phyloP scores from a whole-genome alignment of 2,888 invertebrate species.

The Cybosia mesomella region DNA sequence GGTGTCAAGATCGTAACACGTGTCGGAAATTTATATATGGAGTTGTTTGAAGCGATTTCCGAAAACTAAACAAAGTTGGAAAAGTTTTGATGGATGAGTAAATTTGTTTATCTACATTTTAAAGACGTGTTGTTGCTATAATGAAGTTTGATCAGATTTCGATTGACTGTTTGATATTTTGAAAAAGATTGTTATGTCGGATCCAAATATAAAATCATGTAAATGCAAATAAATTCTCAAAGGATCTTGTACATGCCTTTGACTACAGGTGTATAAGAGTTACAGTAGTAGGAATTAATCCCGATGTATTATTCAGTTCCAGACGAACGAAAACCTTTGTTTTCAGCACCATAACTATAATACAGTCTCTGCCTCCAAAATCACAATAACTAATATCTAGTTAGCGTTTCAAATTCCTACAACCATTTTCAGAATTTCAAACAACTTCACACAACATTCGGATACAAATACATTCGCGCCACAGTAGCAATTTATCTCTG shows the following conservation, averaged over 20 bases:
- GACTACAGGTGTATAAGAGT: too few species aligned
- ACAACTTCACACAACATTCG: conserved; percentile 40
- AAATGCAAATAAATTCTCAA: neutral
- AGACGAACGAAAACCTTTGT: neutral
- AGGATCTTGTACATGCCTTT: neutral
- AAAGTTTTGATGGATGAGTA: conserved; percentile 22
- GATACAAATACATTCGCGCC: conserved; percentile 47
- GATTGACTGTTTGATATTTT: neutral
- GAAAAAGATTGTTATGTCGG: neutral
- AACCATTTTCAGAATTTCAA: conserved; percentile 36
- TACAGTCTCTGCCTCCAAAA: neutral
- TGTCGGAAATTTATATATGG: conserved; percentile 21
- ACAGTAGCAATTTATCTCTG: conserved; percentile 59
- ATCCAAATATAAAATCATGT: neutral
- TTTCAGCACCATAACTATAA: neutral
- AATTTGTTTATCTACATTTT: conserved; percentile 8
- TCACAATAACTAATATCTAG: conserved; percentile 11
- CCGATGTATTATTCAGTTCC: neutral
- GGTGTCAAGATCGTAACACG: conserved; percentile 26
- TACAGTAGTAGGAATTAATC: too few species aligned
- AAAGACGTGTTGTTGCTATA: neutral
- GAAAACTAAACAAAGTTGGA: conserved; percentile 17
- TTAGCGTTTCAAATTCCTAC: conserved; percentile 23
- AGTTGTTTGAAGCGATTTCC: conserved; percentile 23
- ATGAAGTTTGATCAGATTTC: neutral